phyloP scores from a whole-genome alignment of 1,140 invertebrate genomes.

The Ips typographus region DNA sequence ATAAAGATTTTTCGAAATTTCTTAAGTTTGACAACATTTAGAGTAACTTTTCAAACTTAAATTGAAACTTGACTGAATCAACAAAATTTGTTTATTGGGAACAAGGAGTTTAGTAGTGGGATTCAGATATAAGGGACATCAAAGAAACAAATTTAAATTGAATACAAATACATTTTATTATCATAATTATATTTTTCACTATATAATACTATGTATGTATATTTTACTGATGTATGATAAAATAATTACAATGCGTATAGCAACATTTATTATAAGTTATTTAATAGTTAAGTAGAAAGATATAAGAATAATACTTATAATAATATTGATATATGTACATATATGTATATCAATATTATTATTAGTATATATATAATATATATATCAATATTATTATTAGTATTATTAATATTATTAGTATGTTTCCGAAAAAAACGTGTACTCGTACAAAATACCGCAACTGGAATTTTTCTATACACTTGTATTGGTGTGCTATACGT shows the following conservation, averaged over 20 bases:
- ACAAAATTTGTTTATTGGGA: too few species aligned
- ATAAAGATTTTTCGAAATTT: too few species aligned
- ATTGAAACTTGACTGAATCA: too few species aligned
- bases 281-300: constrained; percentile 52
- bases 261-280: constrained; percentile 54
- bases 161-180: constrained; percentile 55
- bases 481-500: constrained; percentile 1
- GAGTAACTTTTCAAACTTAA: too few species aligned
- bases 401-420: constrained; percentile 47
- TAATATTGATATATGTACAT: too few species aligned
- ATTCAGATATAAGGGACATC: not conserved
- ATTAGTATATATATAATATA: constrained; percentile 28
- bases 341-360: too few species aligned
- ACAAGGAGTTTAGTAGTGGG: not conserved
- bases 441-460: constrained; percentile 53
- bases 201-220: constrained; percentile 53
- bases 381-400: constrained; percentile 44
- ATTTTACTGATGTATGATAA: constrained; percentile 52
- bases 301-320: constrained; percentile 29
- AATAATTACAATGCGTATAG: constrained; percentile 53
- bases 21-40: too few species aligned
- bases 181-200: constrained; percentile 53
- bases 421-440: constrained; percentile 53
- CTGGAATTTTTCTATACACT: constrained; percentile 40
- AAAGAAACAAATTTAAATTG: constrained; percentile 31